Base-by-base conservation (phyloP, 2,113 vertebrate genomes). In the Chloebia gouldiae region DNA sequence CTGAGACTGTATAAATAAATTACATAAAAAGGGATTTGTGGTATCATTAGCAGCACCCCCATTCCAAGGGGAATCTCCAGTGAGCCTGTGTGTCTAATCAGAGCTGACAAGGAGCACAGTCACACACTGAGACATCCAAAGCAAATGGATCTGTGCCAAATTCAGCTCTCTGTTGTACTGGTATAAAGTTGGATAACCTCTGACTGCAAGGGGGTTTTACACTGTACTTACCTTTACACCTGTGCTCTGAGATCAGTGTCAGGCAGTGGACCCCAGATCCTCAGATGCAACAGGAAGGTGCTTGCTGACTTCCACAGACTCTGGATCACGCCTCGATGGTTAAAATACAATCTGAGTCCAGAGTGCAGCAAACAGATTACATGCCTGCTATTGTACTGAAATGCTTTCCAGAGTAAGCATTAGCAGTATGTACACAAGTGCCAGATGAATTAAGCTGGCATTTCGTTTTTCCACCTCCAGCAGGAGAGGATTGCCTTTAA, bases 281-380 rank as follows among this genome's bases (percentile, higher is more conserved):
- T 31, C 22, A 35, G 50, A 49, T 10, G 30, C 37, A 44, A 12
- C 3, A 51, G 70, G 42, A 65, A 11, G 42, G 31, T 0, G 0
- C 3, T 3, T 28, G 21, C 75, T 78, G 54, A 27, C 60, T 88
- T 50, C 35, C 51, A 33, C 60, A 59, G 68, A 0, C 56, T 68
- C 84, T 61, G 44, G 37, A 75, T 87, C 65, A 71, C 65, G 37
- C 81, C 86, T 89, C 2, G 0, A 10, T 68, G 61, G 96, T 96
- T 94, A 94, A 95, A 96, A 91, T 91, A 72, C 68, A 95, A 92
- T 78, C 91, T 30, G 51, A 76, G 94, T 91, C 93, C 88, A 92
- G 91, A 95, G 89, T 91, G 83, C 94, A 94, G 86, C 92, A 92
- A 81, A 81, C 77, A 92, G 88, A 91, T 97, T 86, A 89, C 83